A percentile compares a stretch with the other conserved stretches of the same genome.
Evolutionary conservation across 2,797 vertebrate species (phyloP).

Genomic region (Silurus aristotelis): DNA sequence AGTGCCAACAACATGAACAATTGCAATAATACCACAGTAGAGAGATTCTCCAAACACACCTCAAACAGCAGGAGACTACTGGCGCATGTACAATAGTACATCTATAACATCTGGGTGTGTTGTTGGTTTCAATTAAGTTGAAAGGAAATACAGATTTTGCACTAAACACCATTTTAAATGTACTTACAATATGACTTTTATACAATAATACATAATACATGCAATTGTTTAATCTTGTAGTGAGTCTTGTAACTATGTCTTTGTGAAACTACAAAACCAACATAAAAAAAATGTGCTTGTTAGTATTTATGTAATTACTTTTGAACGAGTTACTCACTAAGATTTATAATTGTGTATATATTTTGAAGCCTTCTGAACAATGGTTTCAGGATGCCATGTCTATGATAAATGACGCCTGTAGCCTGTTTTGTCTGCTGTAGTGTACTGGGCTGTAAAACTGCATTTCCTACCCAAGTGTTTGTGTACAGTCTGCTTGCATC

Average conservation of each 20-base stretch:
- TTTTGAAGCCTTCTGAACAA: conserved; percentile 3
- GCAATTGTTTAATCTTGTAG: not conserved
- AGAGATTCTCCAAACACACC: not conserved
- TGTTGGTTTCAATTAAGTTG: not conserved
- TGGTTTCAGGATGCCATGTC: conserved; percentile 15
- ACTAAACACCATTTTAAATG: not conserved
- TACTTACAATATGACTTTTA: not conserved
- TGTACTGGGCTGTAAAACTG: conserved; percentile 32
- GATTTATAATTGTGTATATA: not conserved
- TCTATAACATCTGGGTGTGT: not conserved
- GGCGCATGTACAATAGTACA: not conserved
- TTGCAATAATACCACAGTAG: not conserved
- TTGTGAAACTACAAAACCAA: not conserved
- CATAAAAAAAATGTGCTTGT: not conserved
- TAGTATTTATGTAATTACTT: not conserved
- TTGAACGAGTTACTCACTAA: not conserved
- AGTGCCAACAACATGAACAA: not conserved
- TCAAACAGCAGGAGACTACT: not conserved
- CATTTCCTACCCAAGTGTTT: conserved; percentile 31
- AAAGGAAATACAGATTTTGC: not conserved
- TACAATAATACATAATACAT: not conserved
- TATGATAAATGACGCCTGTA: conserved; percentile 23
- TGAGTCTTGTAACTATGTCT: not conserved
- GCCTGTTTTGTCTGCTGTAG: conserved; percentile 23
- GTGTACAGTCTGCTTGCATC: conserved; percentile 38